Evolutionary conservation across 1,140 invertebrate genomes (phyloP).

Genomic region (Planococcus citri): DNA sequence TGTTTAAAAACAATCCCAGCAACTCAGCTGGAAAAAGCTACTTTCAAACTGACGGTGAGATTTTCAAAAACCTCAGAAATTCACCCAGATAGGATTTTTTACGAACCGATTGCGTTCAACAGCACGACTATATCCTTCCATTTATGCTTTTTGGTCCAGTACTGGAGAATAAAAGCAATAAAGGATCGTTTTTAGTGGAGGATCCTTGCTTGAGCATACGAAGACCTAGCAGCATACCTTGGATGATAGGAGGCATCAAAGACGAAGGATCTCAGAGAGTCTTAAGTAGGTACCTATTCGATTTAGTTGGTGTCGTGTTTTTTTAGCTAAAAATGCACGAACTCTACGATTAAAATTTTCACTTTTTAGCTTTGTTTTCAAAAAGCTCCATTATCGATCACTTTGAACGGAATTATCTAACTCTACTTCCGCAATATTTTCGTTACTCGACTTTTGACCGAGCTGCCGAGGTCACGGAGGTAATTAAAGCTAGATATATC

Average conservation of each 20-base stretch:
- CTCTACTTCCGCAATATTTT: background rate
- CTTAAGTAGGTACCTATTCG: background rate
- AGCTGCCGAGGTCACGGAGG: background rate
- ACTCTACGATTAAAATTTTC: background rate
- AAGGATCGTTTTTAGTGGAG: background rate
- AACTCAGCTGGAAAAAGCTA: conserved; percentile 31
- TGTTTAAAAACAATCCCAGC: conserved; percentile 41
- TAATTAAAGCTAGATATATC: background rate
- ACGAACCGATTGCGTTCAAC: background rate
- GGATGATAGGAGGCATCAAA: background rate
- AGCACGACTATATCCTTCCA: conserved; percentile 11
- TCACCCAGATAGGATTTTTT: background rate
- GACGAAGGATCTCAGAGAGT: conserved; percentile 4
- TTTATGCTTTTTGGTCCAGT: background rate
- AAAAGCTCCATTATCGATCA: background rate
- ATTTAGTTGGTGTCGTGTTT: no score
- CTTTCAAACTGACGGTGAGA: conserved; percentile 25
- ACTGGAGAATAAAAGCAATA: background rate
- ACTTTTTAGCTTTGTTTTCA: background rate
- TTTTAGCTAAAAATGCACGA: background rate
- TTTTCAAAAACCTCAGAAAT: no score
- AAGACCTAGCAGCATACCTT: background rate
- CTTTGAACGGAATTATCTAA: background rate
- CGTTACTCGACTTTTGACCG: background rate
- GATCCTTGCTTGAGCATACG: background rate